Percentiles rank a stretch among this genome's conserved stretches.
phyloP scores from a whole-genome alignment of 2,113 vertebrate species.

The Megaleporinus macrocephalus region DNA sequence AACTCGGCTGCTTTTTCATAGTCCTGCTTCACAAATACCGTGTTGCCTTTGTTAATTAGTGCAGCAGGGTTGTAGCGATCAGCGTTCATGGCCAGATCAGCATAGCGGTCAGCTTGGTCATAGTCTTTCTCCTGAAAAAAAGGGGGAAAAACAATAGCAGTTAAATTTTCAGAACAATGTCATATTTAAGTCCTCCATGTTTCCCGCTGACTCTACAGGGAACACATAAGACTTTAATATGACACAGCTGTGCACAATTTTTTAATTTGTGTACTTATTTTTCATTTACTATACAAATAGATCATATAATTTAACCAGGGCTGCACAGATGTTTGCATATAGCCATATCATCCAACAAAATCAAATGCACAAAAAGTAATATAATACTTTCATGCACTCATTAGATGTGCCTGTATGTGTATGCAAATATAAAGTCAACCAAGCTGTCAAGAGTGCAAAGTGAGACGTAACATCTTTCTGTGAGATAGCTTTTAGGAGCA shows the following conservation, averaged over 20 bases:
- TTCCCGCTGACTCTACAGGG: too few relatives aligned
- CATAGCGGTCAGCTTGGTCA: conserved; percentile 88
- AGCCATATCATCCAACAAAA: background rate
- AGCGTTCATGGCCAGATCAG: conserved; percentile 91
- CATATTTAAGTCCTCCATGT: too few relatives aligned
- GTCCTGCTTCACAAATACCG: conserved; percentile 86
- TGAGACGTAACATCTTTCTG: background rate
- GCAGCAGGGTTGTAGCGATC: conserved; percentile 96
- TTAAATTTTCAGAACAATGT: background rate
- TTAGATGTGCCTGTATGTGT: too few relatives aligned
- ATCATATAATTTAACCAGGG: too few relatives aligned
- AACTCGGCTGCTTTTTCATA: conserved; percentile 94
- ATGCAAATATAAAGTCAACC: background rate
- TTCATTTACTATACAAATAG: too few relatives aligned
- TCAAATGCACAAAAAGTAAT: background rate
- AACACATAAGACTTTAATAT: too few relatives aligned
- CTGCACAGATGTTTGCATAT: too few relatives aligned
- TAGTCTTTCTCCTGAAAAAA: conserved; percentile 87
- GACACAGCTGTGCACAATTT: too few relatives aligned
- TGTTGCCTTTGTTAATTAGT: conserved; percentile 96
- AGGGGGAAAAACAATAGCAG: background rate
- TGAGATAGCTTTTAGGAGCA: too few relatives aligned
- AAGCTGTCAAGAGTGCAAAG: background rate
- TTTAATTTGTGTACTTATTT: too few relatives aligned
- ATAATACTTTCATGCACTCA: background rate